Base-by-base conservation (phyloP, 1,140 invertebrate genomes). In the Panulirus ornatus region DNA sequence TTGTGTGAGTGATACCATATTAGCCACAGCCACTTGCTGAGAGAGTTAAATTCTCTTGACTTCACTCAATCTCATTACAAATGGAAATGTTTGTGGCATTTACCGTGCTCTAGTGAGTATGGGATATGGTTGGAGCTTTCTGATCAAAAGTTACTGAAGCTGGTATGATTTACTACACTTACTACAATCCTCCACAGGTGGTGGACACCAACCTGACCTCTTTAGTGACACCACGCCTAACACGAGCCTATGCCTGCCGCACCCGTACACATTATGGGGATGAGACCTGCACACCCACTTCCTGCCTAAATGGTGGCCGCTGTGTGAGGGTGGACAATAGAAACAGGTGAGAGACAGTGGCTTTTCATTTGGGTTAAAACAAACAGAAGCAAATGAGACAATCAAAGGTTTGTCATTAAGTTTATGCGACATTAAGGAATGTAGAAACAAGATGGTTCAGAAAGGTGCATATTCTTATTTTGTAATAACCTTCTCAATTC, bases 251-350 rank as follows among this genome's bases (percentile, higher is more conserved):
- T n/a, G 34, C 54, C 34, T 86, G 84, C 27, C 44, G 63, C 51
- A 27, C 44, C 19, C 84, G n/a, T 47, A n/a, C n/a, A 2, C 51
- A 34, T 0, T 40, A 11, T 47, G 97, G 97, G 93, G 95, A 96
- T 19, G 97, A 98, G 94, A 97, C 97, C 0, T 99, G 98, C 93
- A 95, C 96, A 47, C 97, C 96, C 87, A 97, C 96, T 70, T 97
- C 97, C 2, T 99, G 98, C 94, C 97, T 98, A 92, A 99, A 99
- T 94, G 98, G 98, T 8, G 98, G 98, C 0, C 96, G 97, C n/a
- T 99, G 98, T 94, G 95, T 97, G 40, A 97, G 84, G 14, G 54
- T 36, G 14, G 30, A 75, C n/a, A 2, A 22, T 1, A 47, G 73
- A 3, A 76, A 36, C 97, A 54, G 96, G 96, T 96, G 93, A 94